phyloP scores from a whole-genome alignment of 2,113 vertebrate genomes.

The Capra hircus region DNA sequence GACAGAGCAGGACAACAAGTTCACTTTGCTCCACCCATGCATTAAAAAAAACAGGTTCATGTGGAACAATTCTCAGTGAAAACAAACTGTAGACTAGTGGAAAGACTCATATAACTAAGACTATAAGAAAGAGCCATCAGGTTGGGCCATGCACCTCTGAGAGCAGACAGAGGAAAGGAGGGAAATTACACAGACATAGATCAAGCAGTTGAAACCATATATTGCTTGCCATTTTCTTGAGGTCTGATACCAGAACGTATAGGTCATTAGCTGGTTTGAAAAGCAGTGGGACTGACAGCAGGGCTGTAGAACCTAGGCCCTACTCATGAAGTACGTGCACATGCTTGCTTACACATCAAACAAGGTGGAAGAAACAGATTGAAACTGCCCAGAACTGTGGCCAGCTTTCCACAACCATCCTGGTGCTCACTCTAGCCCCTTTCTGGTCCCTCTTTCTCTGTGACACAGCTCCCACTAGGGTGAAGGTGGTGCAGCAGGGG shows the following conservation, averaged over 20 bases:
- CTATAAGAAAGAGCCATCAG: background rate
- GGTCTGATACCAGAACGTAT: background rate
- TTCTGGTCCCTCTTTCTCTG: background rate
- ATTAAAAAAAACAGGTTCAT: background rate
- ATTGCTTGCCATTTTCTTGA: background rate
- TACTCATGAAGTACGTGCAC: background rate
- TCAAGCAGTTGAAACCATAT: background rate
- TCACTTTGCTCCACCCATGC: background rate
- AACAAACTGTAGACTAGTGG: background rate
- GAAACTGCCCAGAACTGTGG: background rate
- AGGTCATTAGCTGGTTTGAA: background rate
- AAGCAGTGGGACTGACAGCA: background rate
- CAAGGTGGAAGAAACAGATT: background rate
- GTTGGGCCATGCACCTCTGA: background rate
- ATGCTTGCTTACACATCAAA: background rate
- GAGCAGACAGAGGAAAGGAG: background rate
- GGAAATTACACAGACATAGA: background rate
- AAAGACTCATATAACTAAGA: background rate
- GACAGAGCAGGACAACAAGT: background rate
- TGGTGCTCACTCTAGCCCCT: background rate
- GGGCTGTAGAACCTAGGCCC: background rate
- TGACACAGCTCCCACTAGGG: background rate
- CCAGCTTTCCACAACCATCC: background rate
- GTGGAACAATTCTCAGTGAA: background rate
- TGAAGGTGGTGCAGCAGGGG: background rate